Evolutionary conservation across 2,113 vertebrate genomes (phyloP).

Genomic region (Furnarius figulus): DNA sequence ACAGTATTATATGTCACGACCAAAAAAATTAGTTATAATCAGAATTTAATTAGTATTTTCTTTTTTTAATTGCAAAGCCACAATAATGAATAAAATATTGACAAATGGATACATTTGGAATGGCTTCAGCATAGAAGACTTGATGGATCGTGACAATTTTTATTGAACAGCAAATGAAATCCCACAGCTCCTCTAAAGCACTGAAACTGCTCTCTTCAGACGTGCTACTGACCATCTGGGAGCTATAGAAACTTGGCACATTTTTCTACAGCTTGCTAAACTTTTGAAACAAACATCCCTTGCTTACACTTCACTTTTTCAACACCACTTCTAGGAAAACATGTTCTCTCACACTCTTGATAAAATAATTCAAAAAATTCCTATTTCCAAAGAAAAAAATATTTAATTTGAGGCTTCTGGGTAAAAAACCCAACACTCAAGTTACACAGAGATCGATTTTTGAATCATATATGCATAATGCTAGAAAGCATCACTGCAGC

Average conservation of each 20-base stretch:
- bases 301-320: background rate
- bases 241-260: background rate
- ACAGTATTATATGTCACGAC: background rate
- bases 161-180: background rate
- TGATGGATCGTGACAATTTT: background rate
- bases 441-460: background rate
- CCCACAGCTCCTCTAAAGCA: background rate
- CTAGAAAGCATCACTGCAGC: background rate
- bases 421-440: background rate
- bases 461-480: background rate
- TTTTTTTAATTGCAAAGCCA: background rate
- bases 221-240: background rate
- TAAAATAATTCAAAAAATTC: background rate
- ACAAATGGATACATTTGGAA: background rate
- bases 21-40: background rate
- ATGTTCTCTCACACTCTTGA: background rate
- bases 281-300: background rate
- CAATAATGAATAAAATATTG: background rate
- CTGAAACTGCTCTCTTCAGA: background rate
- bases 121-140: background rate
- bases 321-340: slow-evolving; percentile 25
- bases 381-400: background rate
- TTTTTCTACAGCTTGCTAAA: background rate
- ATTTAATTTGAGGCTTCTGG: background rate
- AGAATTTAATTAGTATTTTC: background rate